A percentile compares a stretch with the other conserved stretches of the same genome.
Evolutionary conservation across 2,888 invertebrate genomes (phyloP).

Genomic region (Empis livida): DNA sequence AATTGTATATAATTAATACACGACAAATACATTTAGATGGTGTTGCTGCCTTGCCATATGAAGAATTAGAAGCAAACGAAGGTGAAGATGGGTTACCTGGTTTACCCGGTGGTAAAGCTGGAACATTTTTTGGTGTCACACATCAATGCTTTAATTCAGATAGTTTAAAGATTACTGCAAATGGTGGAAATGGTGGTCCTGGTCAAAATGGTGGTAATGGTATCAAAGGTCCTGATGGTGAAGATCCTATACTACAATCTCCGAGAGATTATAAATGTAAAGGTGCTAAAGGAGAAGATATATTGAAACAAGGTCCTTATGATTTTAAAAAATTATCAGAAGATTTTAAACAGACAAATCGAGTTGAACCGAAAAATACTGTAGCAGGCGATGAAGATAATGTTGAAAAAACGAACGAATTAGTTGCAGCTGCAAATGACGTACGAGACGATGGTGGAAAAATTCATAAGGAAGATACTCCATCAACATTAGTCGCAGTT

Average conservation of each 20-base stretch:
- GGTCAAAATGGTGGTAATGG: neutral
- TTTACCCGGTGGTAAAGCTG: neutral
- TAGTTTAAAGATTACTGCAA: neutral
- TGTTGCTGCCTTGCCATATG: neutral
- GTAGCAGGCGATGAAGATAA: too few species aligned
- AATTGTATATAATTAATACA: neutral
- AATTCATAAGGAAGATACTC: too few species aligned
- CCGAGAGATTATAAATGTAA: neutral
- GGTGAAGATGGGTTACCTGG: neutral
- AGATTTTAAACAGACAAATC: neutral
- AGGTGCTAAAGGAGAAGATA: too few species aligned
- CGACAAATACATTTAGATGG: neutral
- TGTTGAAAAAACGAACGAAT: too few species aligned
- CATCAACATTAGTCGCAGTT: too few species aligned
- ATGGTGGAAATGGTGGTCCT: neutral
- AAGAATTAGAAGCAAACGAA: neutral
- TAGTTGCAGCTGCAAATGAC: too few species aligned
- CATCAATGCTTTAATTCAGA: neutral
- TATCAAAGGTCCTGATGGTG: neutral
- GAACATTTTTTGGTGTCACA: neutral
- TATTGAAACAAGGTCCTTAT: neutral
- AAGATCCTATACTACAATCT: neutral
- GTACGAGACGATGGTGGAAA: too few species aligned
- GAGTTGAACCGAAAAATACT: too few species aligned
- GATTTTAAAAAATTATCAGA: neutral